A percentile compares a stretch with the other conserved stretches of the same genome.
Evolutionary conservation across 2,113 vertebrate species (phyloP).

Genomic region (Plestiodon gilberti): DNA sequence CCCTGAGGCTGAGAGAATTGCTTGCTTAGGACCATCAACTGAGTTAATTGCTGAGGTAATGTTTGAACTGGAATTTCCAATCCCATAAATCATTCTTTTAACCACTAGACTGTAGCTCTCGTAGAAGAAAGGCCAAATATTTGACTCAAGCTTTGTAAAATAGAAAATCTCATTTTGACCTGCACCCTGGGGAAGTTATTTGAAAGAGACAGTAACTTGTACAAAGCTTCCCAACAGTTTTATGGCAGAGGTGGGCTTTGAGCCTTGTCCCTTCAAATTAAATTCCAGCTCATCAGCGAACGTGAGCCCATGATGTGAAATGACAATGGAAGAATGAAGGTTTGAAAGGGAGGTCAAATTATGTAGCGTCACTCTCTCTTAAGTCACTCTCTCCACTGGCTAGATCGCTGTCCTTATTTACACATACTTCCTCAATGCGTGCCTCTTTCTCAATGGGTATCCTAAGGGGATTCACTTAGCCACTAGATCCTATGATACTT

Average conservation of each 20-base stretch:
- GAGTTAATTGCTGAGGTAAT: neutral
- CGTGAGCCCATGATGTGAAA: neutral
- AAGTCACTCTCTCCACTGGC: neutral
- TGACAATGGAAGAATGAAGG: neutral
- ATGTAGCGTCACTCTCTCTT: neutral
- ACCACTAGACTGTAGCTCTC: neutral
- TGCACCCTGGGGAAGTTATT: too few relatives aligned
- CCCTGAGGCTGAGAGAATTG: too few relatives aligned
- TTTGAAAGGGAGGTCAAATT: neutral
- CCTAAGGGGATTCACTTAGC: neutral
- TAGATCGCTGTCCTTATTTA: neutral
- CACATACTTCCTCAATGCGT: neutral
- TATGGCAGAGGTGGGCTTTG: neutral
- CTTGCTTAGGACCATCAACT: neutral
- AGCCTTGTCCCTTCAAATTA: neutral
- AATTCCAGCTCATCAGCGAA: neutral
- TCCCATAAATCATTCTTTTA: neutral
- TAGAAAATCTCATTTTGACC: too few relatives aligned
- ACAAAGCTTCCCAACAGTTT: neutral
- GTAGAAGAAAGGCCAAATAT: neutral
- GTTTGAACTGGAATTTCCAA: neutral
- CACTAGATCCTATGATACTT: neutral
- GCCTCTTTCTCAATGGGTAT: neutral
- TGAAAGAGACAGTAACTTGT: neutral
- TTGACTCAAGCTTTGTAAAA: neutral